A percentile compares a stretch with the other conserved stretches of the same genome.
Evolutionary conservation across 2,113 vertebrate species (phyloP).

Genomic region (Sinocyclocheilus anophthalmus): DNA sequence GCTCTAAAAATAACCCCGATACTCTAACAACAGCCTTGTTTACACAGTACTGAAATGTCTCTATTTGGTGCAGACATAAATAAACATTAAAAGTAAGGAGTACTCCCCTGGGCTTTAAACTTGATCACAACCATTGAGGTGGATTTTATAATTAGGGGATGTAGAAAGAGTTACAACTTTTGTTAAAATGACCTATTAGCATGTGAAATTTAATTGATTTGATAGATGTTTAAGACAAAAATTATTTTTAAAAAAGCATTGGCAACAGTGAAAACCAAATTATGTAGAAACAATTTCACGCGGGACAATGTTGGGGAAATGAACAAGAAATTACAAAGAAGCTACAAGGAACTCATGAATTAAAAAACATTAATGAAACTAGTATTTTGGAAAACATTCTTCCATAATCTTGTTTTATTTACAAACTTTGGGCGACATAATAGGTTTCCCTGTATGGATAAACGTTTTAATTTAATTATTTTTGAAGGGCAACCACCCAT

Average conservation of each 20-base stretch:
- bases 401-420: too few species aligned
- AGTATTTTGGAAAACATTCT: too few species aligned
- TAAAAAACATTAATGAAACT: too few species aligned
- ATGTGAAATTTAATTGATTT: background rate
- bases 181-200: background rate
- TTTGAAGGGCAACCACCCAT: too few species aligned
- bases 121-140: background rate
- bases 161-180: background rate
- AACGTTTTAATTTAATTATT: too few species aligned
- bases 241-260: background rate
- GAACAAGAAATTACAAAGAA: too few species aligned
- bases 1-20: slow-evolving; percentile 35
- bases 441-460: too few species aligned
- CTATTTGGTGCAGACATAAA: slow-evolving; percentile 21
- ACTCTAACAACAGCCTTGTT: background rate
- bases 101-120: slow-evolving; percentile 20
- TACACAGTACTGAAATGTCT: slow-evolving; percentile 3
- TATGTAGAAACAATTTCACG: background rate
- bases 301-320: background rate
- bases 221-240: background rate
- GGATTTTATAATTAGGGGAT: slow-evolving; percentile 10
- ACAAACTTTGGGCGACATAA: too few species aligned
- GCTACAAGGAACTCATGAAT: background rate
- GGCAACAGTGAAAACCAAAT: background rate
- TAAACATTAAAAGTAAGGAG: slow-evolving; percentile 19